Evolutionary conservation across 2,113 vertebrate genomes (phyloP).

Genomic region (Corvus cornix): DNA sequence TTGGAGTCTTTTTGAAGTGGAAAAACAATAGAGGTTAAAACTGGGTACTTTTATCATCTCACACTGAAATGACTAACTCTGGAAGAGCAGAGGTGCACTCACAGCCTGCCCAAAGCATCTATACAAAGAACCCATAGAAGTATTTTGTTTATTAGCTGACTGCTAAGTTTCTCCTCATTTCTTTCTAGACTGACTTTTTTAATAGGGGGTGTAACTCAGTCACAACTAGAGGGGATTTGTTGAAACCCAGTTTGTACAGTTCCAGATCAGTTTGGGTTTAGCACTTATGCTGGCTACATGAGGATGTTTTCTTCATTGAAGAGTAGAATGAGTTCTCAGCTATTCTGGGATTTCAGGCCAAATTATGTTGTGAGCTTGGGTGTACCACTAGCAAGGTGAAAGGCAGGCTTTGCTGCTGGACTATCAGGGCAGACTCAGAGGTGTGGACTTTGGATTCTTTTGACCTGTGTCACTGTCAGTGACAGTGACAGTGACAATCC

Average conservation of each 20-base stretch:
- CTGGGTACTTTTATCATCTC: background rate
- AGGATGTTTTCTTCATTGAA: background rate
- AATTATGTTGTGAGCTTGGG: background rate
- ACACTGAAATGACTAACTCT: background rate
- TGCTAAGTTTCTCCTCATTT: background rate
- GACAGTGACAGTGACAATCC: rapidly evolving
- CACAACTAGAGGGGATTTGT: background rate
- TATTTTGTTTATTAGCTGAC: background rate
- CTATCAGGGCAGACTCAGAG: background rate
- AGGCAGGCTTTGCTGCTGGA: background rate
- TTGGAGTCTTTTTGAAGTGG: background rate
- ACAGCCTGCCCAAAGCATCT: background rate
- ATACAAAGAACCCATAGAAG: background rate
- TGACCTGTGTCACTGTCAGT: background rate
- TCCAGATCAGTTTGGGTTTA: background rate
- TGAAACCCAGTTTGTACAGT: background rate
- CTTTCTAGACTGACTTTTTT: background rate
- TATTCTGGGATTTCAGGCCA: background rate
- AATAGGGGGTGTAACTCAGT: background rate
- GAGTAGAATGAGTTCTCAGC: background rate
- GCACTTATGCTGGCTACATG: rapidly evolving
- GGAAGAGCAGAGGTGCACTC: background rate
- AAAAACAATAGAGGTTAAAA: background rate
- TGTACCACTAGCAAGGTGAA: background rate
- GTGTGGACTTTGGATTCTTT: background rate